Base-by-base conservation (phyloP, 64 coral and sea anemone species). In the Pachyseris speciosa region DNA sequence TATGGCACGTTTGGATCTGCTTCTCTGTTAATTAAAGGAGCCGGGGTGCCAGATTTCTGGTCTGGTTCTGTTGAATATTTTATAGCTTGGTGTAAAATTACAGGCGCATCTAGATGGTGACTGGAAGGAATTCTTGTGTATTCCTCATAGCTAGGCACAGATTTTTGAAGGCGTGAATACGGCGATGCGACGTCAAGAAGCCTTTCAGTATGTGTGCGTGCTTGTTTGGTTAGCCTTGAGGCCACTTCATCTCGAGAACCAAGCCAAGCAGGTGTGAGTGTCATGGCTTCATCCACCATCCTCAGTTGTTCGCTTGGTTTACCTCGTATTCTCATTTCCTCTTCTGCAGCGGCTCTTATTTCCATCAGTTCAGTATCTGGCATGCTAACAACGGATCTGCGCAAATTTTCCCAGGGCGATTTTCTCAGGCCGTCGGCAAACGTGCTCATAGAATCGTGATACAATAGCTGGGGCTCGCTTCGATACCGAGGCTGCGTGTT, bases 301-400 rank as follows among this genome's bases (percentile, higher is more conserved):
- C 58, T 79, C 20, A 58, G 16, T 5, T n/a, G 17, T 39, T 60
- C 51, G 36, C 77, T 28, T 39, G 22, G 17, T 37, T 20, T 63
- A 24, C 77, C 77, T 27, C 77, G 57, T 33, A n/a, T 40, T 63
- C 33, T 63, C 9, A 81, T 81, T 32, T 81, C 77, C 77, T 39
- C 53, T 20, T 61, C 37, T 20, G 77, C 53, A 34, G 53, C 52
- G 8, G 60, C 52, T 63, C 77, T 81, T 8, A 81, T 81, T 38
- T 38, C 77, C 32, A 61, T 26, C 29, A 81, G 20, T 39, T 51
- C 22, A 59, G 31, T 61, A 38, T 64, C 77, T 61, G 77, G 77
- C 77, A 61, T 81, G 34, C 77, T 81, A 58, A 61, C 11, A 63
- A 61, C 17, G 28, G 77, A 40, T 63, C 52, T 60, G 9, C 36